A percentile compares a stretch with the other conserved stretches of the same genome.
phyloP scores from a whole-genome alignment of 2,113 vertebrate genomes.

The Bufo bufo region DNA sequence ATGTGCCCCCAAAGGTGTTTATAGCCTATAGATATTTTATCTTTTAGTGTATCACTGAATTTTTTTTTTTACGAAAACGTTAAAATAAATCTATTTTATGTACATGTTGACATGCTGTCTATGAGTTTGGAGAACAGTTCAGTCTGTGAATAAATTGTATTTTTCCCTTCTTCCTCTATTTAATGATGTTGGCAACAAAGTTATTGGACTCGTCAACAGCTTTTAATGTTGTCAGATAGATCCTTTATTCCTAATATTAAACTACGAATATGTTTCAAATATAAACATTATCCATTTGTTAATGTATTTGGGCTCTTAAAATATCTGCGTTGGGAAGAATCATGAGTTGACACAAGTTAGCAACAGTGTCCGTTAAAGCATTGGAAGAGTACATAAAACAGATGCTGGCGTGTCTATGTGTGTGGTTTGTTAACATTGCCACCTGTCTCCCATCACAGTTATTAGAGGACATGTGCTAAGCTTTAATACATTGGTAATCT shows the following conservation, averaged over 20 bases:
- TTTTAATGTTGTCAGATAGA: constrained; percentile 69
- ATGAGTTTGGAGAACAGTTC: background rate
- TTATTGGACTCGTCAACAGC: constrained; percentile 72
- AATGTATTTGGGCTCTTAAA: constrained; percentile 85
- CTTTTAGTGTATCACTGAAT: background rate
- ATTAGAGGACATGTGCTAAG: background rate
- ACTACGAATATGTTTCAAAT: constrained; percentile 75
- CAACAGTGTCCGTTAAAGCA: constrained; percentile 79
- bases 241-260: constrained; percentile 71
- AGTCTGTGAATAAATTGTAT: background rate
- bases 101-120: background rate
- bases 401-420: constrained; percentile 70
- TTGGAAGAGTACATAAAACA: constrained; percentile 73
- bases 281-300: constrained; percentile 75
- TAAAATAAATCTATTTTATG: background rate
- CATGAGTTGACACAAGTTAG: constrained; percentile 71
- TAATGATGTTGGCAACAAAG: constrained; percentile 77
- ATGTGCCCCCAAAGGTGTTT: too few relatives aligned
- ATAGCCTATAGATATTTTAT: background rate
- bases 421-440: constrained; percentile 72
- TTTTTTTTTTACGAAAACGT: too few relatives aligned
- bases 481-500: constrained; percentile 16
- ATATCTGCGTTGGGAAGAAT: constrained; percentile 83
- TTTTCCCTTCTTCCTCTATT: constrained; percentile 60
- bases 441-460: constrained; percentile 69